A percentile compares a stretch with the other conserved stretches of the same genome.
phyloP scores from a whole-genome alignment of 2,113 vertebrate genomes.

The Peromyscus leucopus region DNA sequence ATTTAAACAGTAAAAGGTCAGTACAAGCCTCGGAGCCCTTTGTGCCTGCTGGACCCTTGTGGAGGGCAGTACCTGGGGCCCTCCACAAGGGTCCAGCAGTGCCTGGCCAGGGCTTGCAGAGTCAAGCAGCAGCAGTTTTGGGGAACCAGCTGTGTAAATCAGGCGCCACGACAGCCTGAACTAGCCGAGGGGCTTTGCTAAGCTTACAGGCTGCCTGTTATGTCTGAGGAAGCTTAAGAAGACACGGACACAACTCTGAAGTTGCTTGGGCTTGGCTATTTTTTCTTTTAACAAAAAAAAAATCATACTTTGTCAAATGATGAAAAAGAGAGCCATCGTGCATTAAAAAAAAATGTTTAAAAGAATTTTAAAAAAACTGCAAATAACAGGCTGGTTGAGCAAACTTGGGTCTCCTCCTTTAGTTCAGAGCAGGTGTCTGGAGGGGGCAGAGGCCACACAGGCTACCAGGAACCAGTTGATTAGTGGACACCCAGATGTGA shows the following conservation, averaged over 20 bases:
- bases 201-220: rapidly evolving
- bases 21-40: background rate
- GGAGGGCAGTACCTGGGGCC: no score
- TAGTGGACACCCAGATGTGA: background rate
- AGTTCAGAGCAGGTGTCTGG: background rate
- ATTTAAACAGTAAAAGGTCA: background rate
- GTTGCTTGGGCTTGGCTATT: background rate
- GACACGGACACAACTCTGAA: background rate
- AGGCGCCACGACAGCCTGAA: background rate
- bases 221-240: background rate
- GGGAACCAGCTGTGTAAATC: background rate
- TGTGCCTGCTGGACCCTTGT: background rate
- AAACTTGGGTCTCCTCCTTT: background rate
- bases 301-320: background rate
- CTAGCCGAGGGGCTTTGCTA: rapidly evolving
- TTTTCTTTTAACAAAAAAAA: background rate
- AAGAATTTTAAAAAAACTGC: background rate
- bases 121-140: rapidly evolving
- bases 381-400: background rate
- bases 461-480: rapidly evolving
- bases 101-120: background rate
- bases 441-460: rapidly evolving
- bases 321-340: rapidly evolving
- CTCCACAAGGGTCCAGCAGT: no score
- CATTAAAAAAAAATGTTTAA: background rate